These are phyloP conservation scores for Dermatophagoides farinae DNA, from an alignment of 1,140 invertebrate genomes.

Conservation along the genomic window DNA sequence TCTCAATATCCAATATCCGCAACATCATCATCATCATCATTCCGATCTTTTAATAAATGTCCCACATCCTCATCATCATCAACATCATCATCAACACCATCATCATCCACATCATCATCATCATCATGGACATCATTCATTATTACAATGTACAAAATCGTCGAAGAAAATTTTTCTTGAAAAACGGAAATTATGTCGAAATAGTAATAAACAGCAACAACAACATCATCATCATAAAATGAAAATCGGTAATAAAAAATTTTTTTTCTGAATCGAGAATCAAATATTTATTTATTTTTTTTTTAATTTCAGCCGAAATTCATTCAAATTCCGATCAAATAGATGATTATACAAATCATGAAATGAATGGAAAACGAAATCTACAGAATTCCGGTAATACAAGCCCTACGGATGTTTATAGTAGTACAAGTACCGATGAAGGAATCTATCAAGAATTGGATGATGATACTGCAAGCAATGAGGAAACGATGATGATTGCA, in stretches of 20 bases:
- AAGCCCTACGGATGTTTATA: constrained; percentile 16
- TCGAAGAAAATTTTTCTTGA: neutral
- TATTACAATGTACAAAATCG: neutral
- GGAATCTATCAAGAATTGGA: constrained; percentile 20
- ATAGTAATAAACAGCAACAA: neutral
- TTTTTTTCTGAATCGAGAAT: too few species aligned
- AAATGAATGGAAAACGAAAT: neutral
- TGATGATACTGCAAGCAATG: constrained; percentile 3
- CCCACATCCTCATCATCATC: neutral
- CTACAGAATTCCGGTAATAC: neutral
- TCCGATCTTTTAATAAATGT: neutral
- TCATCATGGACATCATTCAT: neutral
- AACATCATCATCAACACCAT: neutral
- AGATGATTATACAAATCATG: neutral
- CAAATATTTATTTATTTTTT: neutral
- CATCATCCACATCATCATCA: neutral
- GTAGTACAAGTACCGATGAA: constrained; percentile 20
- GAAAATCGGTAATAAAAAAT: too few species aligned
- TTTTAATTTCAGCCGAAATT: constrained; percentile 19
- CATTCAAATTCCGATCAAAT: constrained; percentile 8
- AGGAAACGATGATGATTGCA: neutral
- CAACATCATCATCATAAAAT: neutral
- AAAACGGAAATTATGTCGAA: constrained; percentile 1
- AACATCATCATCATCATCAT: neutral
- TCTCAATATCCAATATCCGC: neutral